These are phyloP conservation scores for Syngnathus floridae DNA, from an alignment of 2,113 vertebrate genomes.

Conservation along the genomic window DNA sequence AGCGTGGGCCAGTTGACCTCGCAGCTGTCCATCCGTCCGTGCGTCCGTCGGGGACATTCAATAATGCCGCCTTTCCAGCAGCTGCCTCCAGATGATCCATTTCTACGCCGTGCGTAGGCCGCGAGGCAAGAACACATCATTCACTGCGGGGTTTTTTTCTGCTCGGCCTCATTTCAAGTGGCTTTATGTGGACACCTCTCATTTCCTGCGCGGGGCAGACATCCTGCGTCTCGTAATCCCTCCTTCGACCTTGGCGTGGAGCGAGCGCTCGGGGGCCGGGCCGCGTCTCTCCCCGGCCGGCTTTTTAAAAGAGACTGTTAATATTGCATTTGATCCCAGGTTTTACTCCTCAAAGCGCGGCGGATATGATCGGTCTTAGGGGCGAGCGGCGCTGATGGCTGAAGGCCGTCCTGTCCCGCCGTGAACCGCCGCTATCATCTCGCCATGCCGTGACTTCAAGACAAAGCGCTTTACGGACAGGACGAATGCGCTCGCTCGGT, in stretches of 20 bases:
- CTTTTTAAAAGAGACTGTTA: slow-evolving; percentile 54
- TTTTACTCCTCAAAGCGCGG: slow-evolving; percentile 52
- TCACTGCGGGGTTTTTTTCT: slow-evolving; percentile 2
- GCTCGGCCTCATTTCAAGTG: slow-evolving; percentile 60
- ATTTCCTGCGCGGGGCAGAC: slow-evolving; percentile 68
- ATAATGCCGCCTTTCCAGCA: slow-evolving; percentile 20
- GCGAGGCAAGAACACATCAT: slow-evolving; percentile 16
- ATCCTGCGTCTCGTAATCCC: slow-evolving; percentile 62
- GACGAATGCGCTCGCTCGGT: slow-evolving; percentile 50
- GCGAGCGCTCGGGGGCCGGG: neutral
- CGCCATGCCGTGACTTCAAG: slow-evolving; percentile 30
- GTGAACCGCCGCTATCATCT: slow-evolving; percentile 46
- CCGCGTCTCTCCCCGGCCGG: slow-evolving; percentile 19
- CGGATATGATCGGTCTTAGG: slow-evolving; percentile 62
- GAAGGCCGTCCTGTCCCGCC: slow-evolving; percentile 44
- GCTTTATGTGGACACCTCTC: slow-evolving; percentile 71
- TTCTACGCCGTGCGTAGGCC: slow-evolving; percentile 13
- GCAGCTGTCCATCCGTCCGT: slow-evolving; percentile 11
- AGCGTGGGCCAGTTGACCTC: slow-evolving; percentile 1
- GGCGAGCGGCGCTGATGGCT: slow-evolving; percentile 41
- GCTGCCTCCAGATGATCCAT: slow-evolving; percentile 14
- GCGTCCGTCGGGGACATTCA: slow-evolving; percentile 23
- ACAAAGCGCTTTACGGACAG: slow-evolving; percentile 35
- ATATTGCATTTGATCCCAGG: slow-evolving; percentile 60
- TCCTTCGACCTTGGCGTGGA: slow-evolving; percentile 42